Base-by-base conservation (phyloP, 1,140 invertebrate genomes). In the Caenorhabditis elegans region DNA sequence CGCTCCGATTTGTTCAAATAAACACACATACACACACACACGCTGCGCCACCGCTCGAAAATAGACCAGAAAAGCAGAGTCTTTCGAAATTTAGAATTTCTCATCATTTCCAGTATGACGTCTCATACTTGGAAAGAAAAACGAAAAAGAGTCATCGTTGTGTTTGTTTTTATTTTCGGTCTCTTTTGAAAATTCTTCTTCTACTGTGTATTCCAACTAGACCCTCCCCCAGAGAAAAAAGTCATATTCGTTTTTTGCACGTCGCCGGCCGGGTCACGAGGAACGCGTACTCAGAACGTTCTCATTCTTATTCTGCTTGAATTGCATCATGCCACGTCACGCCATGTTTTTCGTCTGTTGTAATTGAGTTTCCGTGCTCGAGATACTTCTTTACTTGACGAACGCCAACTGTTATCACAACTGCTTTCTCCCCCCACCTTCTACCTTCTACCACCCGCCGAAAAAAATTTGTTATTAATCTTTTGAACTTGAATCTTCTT, bases 391-490 rank as follows among this genome's bases (percentile, higher is more conserved):
- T 60, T 60, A 60, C 53, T 34, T 28, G 34, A 22, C 53, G 4
- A 53, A 22, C 53, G 24, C 53, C 60, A 70, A 70, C 60, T 70
- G 60, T 70, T 70, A 70, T 70, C 60, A 70, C 60, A 70, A 70
- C 60, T 70, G 34, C 34, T 31, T 43, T 17, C 60, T 70, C 36
- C 34, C 60, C 36, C 60, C 60, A 15, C 15, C 39, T 43, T 8
- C 39, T n/a, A n/a, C n/a, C 19, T 31, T 17, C 53, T 60, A 60
- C 53, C 53, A 60, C 53, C 53, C 53, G 26, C 53, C 53, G 53
- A 60, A 60, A 60, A 48, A 53, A 60, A 70, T 39, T 8, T 39
- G 31, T 70, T 70, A 31, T 70, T 70, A 70, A 70, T 39, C 34
- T 70, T 70, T 70, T 39, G 60, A 36, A 70, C 60, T 70, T 34